A percentile compares a stretch with the other conserved stretches of the same genome.
Evolutionary conservation across 2,797 vertebrate genomes (phyloP).

Genomic region (Calcarius lapponicus): DNA sequence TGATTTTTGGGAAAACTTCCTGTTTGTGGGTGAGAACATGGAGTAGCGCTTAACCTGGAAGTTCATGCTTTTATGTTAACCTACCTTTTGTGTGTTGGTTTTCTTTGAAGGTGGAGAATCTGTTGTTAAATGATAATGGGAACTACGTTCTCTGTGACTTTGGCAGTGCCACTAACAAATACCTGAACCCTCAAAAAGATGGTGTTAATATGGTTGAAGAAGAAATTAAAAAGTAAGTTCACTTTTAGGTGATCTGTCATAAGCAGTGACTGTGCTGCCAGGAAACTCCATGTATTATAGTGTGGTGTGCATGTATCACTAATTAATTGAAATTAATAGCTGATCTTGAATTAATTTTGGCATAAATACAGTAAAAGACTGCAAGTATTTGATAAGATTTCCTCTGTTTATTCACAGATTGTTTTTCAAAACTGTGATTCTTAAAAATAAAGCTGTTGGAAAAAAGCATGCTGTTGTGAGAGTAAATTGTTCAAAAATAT

Average conservation of each 20-base stretch:
- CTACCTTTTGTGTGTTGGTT: constrained; percentile 1
- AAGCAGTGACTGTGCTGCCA: not conserved
- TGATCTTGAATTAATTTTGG: not conserved
- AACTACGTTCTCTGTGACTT: constrained; percentile 98
- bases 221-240: constrained; percentile 94
- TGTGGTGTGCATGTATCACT: accelerated
- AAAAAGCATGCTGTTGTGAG: not conserved
- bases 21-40: accelerated
- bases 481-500: not conserved
- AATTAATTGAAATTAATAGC: not conserved
- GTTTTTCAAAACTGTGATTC: not conserved
- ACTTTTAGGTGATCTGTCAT: not conserved
- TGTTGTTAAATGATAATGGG: constrained; percentile 91
- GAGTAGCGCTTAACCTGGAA: not conserved
- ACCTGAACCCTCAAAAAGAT: constrained; percentile 90
- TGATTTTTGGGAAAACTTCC: accelerated
- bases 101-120: constrained; percentile 91
- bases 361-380: not conserved
- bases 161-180: constrained; percentile 94
- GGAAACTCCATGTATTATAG: not conserved
- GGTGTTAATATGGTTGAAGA: constrained; percentile 96
- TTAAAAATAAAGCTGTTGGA: not conserved
- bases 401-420: not conserved
- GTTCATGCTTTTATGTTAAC: not conserved
- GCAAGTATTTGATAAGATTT: not conserved